Evolutionary conservation across 2,797 vertebrate species (phyloP), one percentile per base, ranked within the genome.

Genomic region (Tamandua tetradactyla): DNA sequence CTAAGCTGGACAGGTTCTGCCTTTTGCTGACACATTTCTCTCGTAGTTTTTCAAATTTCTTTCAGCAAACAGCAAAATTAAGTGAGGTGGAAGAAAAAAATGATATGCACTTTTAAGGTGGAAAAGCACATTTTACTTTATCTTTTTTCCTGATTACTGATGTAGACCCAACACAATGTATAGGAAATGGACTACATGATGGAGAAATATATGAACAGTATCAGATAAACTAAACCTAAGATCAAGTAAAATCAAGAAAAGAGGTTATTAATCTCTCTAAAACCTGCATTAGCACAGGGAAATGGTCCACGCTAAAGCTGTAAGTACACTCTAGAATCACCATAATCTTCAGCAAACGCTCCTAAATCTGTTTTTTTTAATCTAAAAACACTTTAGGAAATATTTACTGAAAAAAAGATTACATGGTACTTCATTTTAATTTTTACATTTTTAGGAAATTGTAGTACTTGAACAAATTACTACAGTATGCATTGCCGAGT

Each of bases 61-160:
- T 89, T 79, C 86, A 92, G 64, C 7, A 74, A 90, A 8, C 4
- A 96, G 66, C 18, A 95, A 92, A 94, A 90, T 94, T 95, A 95
- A 87, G 25, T 22, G 52, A 82, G 12, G 30, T 91, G 5, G 23
- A 66, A 79, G 35, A 64, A 79, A 78, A 85, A 88, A 55, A 40
- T 0, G 5, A 13, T n/a, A 52, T 82, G 25, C 74, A 64, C 57
- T 71, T 95, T 83, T 83, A 90, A 91, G 22, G 11, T 69, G 8
- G 23, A 44, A 42, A 79, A 68, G 32, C 10, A 55, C 23, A 61
- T 35, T 93, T 92, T 81, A 42, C 11, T 78, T 69, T 55, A 9
- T n/a, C 9, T 90, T 81, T 92, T 81, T 80, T 89, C 35, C 23
- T 81, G 35, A 72, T 40, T 89, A 32, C 2, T 62, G 52, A 72